A percentile compares a stretch with the other conserved stretches of the same genome.
phyloP scores from a whole-genome alignment of 2,797 vertebrate species.

The Hemitrygon akajei region DNA sequence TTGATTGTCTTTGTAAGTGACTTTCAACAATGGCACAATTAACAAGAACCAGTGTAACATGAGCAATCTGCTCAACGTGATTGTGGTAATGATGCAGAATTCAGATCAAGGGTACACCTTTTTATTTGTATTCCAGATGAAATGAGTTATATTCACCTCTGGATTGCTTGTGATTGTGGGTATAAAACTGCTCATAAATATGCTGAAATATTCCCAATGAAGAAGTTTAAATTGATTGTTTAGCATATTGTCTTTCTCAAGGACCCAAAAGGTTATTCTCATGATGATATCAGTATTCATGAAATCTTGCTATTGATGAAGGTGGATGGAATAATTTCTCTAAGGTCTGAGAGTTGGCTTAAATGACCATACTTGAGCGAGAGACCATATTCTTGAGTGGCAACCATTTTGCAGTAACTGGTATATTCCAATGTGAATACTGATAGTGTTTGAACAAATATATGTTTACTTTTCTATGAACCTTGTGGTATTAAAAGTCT shows the following conservation, averaged over 20 bases:
- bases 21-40: background rate
- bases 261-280: background rate
- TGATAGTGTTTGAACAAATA: background rate
- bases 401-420: background rate
- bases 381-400: no score
- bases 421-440: background rate
- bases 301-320: background rate
- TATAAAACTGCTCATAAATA: background rate
- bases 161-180: background rate
- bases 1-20: background rate
- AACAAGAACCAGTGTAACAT: background rate
- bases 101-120: background rate
- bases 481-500: background rate
- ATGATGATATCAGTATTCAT: background rate
- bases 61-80: no score
- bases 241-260: slow-evolving; percentile 3
- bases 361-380: background rate
- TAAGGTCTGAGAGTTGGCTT: background rate
- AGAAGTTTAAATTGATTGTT: background rate
- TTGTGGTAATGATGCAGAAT: background rate
- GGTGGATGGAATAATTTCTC: background rate
- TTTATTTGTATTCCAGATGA: background rate
- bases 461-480: background rate
- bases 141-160: background rate
- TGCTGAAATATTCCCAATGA: background rate